These are phyloP conservation scores for Pachycephus smyrnensis DNA, from an alignment of 2,888 invertebrate species.

Conservation along the genomic window DNA sequence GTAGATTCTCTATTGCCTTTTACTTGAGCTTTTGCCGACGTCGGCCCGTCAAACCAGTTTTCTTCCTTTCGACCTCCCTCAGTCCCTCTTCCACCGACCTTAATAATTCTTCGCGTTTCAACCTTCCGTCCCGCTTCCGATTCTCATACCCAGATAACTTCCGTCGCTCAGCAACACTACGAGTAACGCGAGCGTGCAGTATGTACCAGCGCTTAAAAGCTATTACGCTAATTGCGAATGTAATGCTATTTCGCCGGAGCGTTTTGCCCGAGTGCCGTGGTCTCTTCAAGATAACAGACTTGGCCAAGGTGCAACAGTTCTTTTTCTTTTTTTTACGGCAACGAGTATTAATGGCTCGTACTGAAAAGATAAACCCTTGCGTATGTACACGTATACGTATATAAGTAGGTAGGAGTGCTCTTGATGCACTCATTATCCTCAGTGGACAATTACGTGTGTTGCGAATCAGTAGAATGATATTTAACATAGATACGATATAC, in stretches of 20 bases:
- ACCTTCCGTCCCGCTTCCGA: background rate
- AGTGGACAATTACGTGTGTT: background rate
- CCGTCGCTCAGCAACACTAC: background rate
- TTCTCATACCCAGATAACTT: background rate
- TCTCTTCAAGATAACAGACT: background rate
- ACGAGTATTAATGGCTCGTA: background rate
- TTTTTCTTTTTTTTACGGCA: background rate
- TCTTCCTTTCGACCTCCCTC: background rate
- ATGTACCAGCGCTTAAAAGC: background rate
- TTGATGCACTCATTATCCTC: background rate
- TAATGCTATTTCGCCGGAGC: background rate
- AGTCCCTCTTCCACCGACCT: background rate
- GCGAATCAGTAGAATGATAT: background rate
- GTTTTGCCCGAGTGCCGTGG: background rate
- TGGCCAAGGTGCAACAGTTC: background rate
- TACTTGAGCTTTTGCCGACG: background rate
- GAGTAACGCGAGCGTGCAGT: background rate
- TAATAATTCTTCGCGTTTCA: background rate
- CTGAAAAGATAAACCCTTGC: background rate
- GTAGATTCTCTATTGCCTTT: background rate
- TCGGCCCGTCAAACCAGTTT: background rate
- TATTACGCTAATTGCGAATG: background rate
- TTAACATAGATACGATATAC: background rate
- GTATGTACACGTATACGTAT: background rate
- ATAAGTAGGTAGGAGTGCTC: background rate